Evolutionary conservation across 2,797 vertebrate species (phyloP).

Genomic region (Brotula barbata): DNA sequence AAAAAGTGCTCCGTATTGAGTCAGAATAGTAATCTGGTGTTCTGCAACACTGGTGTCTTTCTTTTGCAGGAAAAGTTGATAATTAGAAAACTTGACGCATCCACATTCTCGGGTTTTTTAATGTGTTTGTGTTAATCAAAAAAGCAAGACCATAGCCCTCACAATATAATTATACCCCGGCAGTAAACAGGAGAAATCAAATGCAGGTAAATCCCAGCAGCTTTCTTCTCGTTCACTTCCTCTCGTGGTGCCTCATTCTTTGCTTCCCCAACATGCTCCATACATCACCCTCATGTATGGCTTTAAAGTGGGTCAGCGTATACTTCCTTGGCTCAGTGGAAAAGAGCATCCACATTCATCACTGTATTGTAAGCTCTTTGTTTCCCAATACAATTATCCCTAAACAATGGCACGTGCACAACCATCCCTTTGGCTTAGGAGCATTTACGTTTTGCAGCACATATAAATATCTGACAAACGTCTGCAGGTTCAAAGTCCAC

Average conservation of each 20-base stretch:
- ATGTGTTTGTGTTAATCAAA: constrained; percentile 33
- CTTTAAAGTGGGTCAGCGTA: constrained; percentile 75
- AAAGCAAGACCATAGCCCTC: constrained; percentile 20
- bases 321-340: constrained; percentile 62
- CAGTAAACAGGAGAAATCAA: constrained; percentile 51
- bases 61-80: background rate
- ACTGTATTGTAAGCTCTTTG: constrained; percentile 67
- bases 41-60: constrained; percentile 27
- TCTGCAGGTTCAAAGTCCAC: background rate
- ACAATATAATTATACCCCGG: constrained; percentile 49
- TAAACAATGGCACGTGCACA: constrained; percentile 68
- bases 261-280: constrained; percentile 51
- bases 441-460: constrained; percentile 45
- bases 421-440: constrained; percentile 50
- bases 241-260: constrained; percentile 29
- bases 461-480: constrained; percentile 26
- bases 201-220: constrained; percentile 35
- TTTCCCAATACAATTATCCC: constrained; percentile 72
- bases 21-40: constrained; percentile 55
- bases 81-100: constrained; percentile 30
- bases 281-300: constrained; percentile 72
- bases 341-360: constrained; percentile 74
- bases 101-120: constrained; percentile 14
- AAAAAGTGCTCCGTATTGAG: constrained; percentile 34
- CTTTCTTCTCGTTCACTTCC: constrained; percentile 26